Percentiles rank a stretch among this genome's conserved stretches.
Evolutionary conservation across 2,888 invertebrate genomes (phyloP).

Genomic region (Dexiosoma caninum): DNA sequence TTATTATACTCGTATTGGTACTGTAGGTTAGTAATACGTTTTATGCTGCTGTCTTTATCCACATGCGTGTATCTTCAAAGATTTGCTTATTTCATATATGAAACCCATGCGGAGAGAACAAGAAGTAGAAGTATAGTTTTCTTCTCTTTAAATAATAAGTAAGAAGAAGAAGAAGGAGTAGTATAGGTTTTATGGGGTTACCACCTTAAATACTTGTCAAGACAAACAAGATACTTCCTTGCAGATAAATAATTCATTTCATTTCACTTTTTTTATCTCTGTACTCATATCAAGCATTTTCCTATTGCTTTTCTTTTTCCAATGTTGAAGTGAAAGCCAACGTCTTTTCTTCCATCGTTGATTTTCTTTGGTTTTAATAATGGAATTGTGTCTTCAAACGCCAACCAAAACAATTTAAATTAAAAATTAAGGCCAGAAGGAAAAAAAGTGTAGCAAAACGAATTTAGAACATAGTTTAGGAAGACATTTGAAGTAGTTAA

Average conservation of each 20-base stretch:
- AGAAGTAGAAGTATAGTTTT: background rate
- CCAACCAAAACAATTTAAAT: slow-evolving; percentile 42
- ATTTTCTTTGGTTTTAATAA: slow-evolving; percentile 8
- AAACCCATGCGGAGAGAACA: background rate
- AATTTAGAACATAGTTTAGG: slow-evolving; percentile 37
- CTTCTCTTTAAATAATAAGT: slow-evolving; percentile 12
- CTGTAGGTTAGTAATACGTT: slow-evolving; percentile 64
- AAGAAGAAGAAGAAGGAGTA: background rate
- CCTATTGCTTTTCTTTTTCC: slow-evolving; percentile 3
- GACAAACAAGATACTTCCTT: slow-evolving; percentile 57
- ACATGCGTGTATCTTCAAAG: background rate
- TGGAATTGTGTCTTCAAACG: slow-evolving; percentile 39
- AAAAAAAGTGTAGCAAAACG: slow-evolving; percentile 39
- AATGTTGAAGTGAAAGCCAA: slow-evolving; percentile 31
- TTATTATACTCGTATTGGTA: slow-evolving; percentile 44
- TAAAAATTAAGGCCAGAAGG: slow-evolving; percentile 51
- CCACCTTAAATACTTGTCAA: slow-evolving; percentile 51
- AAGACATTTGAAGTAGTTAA: slow-evolving; percentile 31
- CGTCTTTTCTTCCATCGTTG: background rate
- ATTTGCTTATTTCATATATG: background rate
- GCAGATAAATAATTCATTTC: slow-evolving; percentile 55
- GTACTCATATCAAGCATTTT: background rate
- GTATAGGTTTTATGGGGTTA: slow-evolving; percentile 41
- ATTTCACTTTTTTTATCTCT: slow-evolving; percentile 28
- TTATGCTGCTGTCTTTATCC: slow-evolving; percentile 7